phyloP scores from a whole-genome alignment of 53 echinoderm and acorn worm genomes.

The Echinometra lucunter region DNA sequence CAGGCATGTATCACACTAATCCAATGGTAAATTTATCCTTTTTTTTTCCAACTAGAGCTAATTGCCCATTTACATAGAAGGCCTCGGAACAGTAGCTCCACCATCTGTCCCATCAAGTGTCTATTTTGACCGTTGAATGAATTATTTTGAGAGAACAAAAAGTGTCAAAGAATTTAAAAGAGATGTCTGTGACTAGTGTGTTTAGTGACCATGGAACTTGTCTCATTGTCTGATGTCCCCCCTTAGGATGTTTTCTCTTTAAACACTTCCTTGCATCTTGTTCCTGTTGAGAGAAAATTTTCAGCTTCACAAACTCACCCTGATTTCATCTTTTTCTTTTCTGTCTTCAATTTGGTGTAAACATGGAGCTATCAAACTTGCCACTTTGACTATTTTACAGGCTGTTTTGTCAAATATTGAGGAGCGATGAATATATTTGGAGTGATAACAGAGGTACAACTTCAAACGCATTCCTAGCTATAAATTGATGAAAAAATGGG shows the following conservation, averaged over 20 bases:
- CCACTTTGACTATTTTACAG: conserved; percentile 24
- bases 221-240: conserved; percentile 33
- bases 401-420: conserved; percentile 36
- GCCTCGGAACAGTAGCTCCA: not conserved
- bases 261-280: conserved; percentile 57
- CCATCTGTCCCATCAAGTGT: conserved; percentile 11
- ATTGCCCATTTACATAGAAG: not conserved
- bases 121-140: conserved; percentile 39
- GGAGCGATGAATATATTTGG: conserved; percentile 45
- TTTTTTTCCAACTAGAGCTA: not conserved
- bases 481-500: not conserved
- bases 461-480: conserved; percentile 52
- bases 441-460: conserved; percentile 55
- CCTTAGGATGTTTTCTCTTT: conserved; percentile 57
- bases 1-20: not conserved
- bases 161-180: not conserved
- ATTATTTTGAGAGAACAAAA: not conserved
- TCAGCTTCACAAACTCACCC: not conserved
- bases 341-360: not conserved
- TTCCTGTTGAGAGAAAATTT: conserved; percentile 27
- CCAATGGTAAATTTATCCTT: not conserved
- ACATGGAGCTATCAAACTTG: conserved; percentile 41
- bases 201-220: conserved; percentile 52
- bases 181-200: not conserved
- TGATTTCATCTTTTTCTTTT: not conserved